A percentile compares a stretch with the other conserved stretches of the same genome.
phyloP scores from a whole-genome alignment of 2,888 invertebrate species.

The Caenorhabditis imperialis region DNA sequence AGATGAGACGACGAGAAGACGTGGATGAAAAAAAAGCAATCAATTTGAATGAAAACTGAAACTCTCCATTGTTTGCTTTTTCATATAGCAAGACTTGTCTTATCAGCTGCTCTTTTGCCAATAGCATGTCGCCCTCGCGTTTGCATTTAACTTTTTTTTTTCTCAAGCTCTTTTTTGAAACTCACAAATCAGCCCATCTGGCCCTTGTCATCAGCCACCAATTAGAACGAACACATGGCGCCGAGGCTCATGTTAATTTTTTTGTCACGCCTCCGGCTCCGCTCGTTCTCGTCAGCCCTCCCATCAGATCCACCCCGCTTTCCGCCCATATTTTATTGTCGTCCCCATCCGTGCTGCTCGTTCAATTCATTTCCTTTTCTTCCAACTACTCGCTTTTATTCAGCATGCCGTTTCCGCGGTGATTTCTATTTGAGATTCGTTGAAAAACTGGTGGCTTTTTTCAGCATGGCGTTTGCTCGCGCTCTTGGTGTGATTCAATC shows the following conservation, averaged over 20 bases:
- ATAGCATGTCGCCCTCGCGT: too few species aligned
- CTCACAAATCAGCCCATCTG: too few species aligned
- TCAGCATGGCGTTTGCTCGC: slow-evolving; percentile 56
- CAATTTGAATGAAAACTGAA: too few species aligned
- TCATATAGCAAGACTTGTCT: too few species aligned
- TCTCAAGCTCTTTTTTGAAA: too few species aligned
- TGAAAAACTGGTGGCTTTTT: neutral
- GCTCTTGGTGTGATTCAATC: slow-evolving; percentile 59
- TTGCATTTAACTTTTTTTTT: neutral
- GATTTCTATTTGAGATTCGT: neutral
- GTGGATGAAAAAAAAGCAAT: too few species aligned
- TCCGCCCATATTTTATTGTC: slow-evolving; percentile 11
- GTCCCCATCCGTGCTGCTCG: slow-evolving; percentile 3
- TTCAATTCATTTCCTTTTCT: neutral
- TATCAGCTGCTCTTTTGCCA: too few species aligned
- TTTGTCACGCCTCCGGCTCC: slow-evolving; percentile 12
- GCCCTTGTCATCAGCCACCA: neutral
- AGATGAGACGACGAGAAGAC: too few species aligned
- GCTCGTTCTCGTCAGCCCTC: slow-evolving; percentile 12
- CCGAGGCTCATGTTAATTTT: slow-evolving; percentile 17
- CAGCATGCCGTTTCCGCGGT: slow-evolving; percentile 20
- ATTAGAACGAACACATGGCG: neutral
- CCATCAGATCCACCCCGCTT: slow-evolving; percentile 25
- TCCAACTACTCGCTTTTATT: neutral
- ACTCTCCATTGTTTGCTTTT: too few species aligned